A percentile compares a stretch with the other conserved stretches of the same genome.
Evolutionary conservation across 2,113 vertebrate species (phyloP).

Genomic region (Lasiurus borealis): DNA sequence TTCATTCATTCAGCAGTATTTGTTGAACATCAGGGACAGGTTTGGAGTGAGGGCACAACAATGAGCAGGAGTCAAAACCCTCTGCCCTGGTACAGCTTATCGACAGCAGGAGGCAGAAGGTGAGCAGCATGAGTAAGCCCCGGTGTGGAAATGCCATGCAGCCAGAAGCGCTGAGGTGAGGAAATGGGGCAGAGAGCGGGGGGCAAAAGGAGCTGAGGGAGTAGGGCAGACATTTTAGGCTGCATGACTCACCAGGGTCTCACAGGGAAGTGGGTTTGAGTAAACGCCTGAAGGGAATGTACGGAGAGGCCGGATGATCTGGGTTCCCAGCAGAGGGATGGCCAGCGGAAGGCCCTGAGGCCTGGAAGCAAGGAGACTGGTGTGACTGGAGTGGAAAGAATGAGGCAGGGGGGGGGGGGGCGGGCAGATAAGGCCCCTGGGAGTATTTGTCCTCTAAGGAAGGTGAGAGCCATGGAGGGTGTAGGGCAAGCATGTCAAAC

Average conservation of each 20-base stretch:
- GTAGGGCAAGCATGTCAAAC: too few relatives aligned
- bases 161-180: background rate
- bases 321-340: too few relatives aligned
- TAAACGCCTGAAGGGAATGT: background rate
- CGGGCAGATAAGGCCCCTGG: background rate
- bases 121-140: too few relatives aligned
- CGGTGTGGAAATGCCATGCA: background rate
- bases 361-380: background rate
- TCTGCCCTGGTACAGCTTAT: background rate
- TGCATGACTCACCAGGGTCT: background rate
- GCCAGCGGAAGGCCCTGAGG: background rate
- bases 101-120: background rate
- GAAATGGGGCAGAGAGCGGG: background rate
- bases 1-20: background rate
- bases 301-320: accelerated
- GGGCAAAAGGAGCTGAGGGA: background rate
- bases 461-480: background rate
- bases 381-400: background rate
- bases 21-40: background rate
- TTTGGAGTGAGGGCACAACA: background rate
- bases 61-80: background rate
- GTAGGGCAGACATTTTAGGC: background rate
- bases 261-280: background rate
- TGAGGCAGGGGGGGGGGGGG: accelerated
- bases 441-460: background rate